Conservation (phyloP, 2,888 invertebrate species). For the Entomobrya proxima region DNA sequence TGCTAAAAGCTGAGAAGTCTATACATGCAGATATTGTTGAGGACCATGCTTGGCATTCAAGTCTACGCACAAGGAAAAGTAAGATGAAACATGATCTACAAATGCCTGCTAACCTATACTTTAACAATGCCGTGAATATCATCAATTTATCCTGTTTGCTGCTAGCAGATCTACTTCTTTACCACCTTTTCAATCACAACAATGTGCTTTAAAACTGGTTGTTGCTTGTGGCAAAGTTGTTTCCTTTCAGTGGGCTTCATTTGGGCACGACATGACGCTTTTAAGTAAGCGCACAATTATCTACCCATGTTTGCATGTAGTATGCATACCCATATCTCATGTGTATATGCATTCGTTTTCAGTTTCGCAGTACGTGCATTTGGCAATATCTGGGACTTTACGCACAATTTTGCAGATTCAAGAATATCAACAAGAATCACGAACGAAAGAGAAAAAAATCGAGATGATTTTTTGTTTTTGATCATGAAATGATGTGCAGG, state of each 20-base stretch:
- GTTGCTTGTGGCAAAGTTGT: not conserved
- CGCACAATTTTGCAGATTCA: constrained; percentile 16
- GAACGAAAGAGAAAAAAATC: not conserved
- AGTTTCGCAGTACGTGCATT: not conserved
- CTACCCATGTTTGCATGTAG: not conserved
- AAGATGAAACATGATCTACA: too few relatives aligned
- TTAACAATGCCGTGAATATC: not conserved
- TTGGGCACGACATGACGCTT: not conserved
- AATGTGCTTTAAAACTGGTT: constrained; percentile 26
- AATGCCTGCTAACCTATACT: not conserved
- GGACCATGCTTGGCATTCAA: too few relatives aligned
- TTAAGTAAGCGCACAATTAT: too few relatives aligned
- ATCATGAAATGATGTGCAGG: constrained; percentile 3
- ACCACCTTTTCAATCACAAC: constrained; percentile 11
- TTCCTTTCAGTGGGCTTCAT: constrained; percentile 24
- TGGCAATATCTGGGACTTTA: not conserved
- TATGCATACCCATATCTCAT: not conserved
- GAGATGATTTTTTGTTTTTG: constrained; percentile 23
- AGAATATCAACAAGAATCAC: constrained; percentile 13
- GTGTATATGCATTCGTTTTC: not conserved
- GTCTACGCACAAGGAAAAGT: too few relatives aligned
- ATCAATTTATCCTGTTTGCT: not conserved
- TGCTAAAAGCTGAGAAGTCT: too few relatives aligned
- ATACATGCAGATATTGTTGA: too few relatives aligned
- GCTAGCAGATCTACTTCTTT: not conserved